Conservation (phyloP, 2,113 vertebrate species). For the Tauraco erythrolophus region DNA sequence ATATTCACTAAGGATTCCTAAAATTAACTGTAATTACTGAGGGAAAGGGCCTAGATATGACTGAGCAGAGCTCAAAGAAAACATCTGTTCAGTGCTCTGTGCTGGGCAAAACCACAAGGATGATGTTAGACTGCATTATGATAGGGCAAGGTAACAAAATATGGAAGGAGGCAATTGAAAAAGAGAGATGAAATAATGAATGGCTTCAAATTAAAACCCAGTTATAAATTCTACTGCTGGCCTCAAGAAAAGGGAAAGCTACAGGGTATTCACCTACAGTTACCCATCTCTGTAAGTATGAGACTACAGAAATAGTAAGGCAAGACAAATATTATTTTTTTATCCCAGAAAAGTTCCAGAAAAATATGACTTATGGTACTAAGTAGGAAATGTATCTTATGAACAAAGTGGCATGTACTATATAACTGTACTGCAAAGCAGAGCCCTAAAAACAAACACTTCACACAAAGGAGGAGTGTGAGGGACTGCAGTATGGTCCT, state of each 20-base stretch:
- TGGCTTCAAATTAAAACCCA: not conserved
- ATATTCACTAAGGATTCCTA: constrained; percentile 53
- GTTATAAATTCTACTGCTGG: not conserved
- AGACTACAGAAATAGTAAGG: not conserved
- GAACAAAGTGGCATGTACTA: not conserved
- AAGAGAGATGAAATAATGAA: constrained; percentile 15
- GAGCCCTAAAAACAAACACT: not conserved
- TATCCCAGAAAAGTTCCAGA: not conserved
- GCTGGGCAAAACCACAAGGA: not conserved
- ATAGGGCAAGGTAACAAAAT: constrained; percentile 10
- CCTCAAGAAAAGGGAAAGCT: not conserved
- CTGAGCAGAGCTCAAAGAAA: constrained; percentile 43
- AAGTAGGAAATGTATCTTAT: not conserved
- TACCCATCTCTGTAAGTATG: not conserved
- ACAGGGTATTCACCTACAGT: not conserved
- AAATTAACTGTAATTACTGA: constrained; percentile 64
- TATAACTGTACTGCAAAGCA: not conserved
- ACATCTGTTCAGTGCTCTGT: constrained; percentile 37
- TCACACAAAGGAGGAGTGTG: not conserved
- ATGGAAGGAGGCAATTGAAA: not conserved
- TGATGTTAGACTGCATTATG: not conserved
- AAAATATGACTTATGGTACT: not conserved
- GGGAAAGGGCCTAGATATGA: constrained; percentile 14
- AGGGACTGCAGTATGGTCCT: not conserved
- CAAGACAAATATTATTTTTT: not conserved